These are phyloP conservation scores for Falco punctatus DNA, from an alignment of 2,113 vertebrate species.

Conservation along the genomic window DNA sequence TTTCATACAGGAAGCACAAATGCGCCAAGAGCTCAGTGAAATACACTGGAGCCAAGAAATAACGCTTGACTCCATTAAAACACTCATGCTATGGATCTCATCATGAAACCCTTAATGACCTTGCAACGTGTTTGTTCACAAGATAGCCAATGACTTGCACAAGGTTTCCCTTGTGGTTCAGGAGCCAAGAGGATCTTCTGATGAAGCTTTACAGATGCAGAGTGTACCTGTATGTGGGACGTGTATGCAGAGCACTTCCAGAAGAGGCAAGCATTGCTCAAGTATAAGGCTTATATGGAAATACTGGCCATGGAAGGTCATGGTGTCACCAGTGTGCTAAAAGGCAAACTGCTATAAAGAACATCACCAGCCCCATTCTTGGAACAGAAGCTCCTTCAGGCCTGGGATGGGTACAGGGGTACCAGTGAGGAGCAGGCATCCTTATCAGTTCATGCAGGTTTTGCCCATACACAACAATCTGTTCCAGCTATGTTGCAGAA, in stretches of 20 bases:
- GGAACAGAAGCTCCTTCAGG: background rate
- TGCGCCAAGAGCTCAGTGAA: background rate
- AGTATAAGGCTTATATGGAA: background rate
- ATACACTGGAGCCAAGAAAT: slow-evolving; percentile 14
- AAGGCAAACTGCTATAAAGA: background rate
- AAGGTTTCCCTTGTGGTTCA: background rate
- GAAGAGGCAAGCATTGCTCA: background rate
- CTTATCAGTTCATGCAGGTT: background rate
- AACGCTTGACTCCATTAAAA: slow-evolving; percentile 19
- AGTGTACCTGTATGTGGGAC: background rate
- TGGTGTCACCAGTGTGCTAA: background rate
- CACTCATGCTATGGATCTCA: background rate
- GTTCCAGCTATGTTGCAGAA: background rate
- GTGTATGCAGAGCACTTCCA: background rate
- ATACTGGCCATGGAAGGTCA: background rate
- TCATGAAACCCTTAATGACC: background rate
- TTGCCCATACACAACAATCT: background rate
- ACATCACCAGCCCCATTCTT: background rate
- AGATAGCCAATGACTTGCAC: background rate
- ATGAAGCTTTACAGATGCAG: background rate
- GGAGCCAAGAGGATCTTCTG: background rate
- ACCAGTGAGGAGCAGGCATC: background rate
- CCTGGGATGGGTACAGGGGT: background rate
- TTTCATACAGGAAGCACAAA: background rate
- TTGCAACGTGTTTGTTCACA: background rate